A percentile compares a stretch with the other conserved stretches of the same genome.
phyloP scores from a whole-genome alignment of 2,888 invertebrate genomes.

The Scaptomyza caliginosa region DNA sequence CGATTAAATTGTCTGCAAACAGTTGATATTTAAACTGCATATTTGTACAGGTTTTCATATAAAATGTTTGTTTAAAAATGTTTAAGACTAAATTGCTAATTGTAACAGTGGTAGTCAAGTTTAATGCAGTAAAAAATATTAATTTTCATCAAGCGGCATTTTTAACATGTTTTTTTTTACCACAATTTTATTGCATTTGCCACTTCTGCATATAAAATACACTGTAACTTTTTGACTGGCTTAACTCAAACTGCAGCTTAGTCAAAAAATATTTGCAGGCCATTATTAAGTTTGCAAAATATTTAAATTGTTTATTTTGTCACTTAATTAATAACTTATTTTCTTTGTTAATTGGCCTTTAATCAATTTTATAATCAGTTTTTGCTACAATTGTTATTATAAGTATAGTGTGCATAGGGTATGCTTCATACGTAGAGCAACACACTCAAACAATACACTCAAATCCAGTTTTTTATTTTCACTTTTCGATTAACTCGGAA shows the following conservation, averaged over 20 bases:
- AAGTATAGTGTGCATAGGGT: background rate
- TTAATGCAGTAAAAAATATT: too few species aligned
- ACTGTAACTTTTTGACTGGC: too few species aligned
- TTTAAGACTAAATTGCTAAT: too few species aligned
- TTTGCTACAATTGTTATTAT: background rate
- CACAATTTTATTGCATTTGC: too few species aligned
- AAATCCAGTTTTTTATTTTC: slow-evolving; percentile 36
- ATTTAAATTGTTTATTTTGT: background rate
- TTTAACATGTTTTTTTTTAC: too few species aligned
- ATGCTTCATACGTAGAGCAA: background rate
- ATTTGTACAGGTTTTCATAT: too few species aligned
- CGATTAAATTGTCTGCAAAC: background rate
- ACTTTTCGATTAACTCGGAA: slow-evolving; percentile 57
- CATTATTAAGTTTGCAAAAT: background rate
- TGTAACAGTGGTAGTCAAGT: too few species aligned
- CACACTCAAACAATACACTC: background rate
- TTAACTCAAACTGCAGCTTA: too few species aligned
- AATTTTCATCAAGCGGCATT: too few species aligned
- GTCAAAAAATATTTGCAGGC: too few species aligned
- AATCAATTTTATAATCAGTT: background rate
- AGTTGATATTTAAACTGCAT: background rate
- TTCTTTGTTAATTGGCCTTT: background rate
- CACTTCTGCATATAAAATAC: too few species aligned
- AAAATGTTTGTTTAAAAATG: too few species aligned
- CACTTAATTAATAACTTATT: background rate